A percentile compares a stretch with the other conserved stretches of the same genome.
Conservation (phyloP, 2,797 vertebrate species). For the Malurus splendens region DNA sequence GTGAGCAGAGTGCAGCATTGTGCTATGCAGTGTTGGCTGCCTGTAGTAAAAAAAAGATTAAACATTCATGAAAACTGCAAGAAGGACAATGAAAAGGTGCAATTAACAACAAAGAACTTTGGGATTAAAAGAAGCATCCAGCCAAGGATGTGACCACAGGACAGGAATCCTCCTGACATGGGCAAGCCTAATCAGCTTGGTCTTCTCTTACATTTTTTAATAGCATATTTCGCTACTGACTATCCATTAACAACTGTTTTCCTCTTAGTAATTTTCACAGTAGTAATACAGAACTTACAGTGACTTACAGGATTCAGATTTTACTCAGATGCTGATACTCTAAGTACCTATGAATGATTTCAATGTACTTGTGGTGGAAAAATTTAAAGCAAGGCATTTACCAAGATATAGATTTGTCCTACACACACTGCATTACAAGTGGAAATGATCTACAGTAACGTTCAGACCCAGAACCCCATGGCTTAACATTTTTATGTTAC, state of each 20-base stretch:
- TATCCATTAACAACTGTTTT: not conserved
- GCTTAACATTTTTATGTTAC: conserved; percentile 24
- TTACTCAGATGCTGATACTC: not conserved
- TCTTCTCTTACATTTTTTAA: not conserved
- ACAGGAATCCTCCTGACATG: not conserved
- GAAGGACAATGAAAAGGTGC: not conserved
- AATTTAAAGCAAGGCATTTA: conserved; percentile 18
- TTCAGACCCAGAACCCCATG: not conserved
- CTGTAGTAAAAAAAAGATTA: not conserved
- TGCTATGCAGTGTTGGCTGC: not conserved
- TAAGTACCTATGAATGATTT: not conserved
- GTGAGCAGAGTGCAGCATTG: not conserved
- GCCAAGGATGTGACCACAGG: not conserved
- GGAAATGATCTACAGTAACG: not conserved
- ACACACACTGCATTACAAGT: not conserved
- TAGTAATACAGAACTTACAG: not conserved
- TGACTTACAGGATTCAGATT: not conserved
- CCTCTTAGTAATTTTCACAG: not conserved
- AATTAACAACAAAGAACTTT: not conserved
- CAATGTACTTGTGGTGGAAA: not conserved
- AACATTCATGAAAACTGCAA: not conserved
- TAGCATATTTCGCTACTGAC: not conserved
- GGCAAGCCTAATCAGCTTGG: not conserved
- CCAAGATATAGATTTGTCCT: not conserved
- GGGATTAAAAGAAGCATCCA: not conserved